Evolutionary conservation across 1,140 invertebrate species (phyloP).

Genomic region (Cydia strobilella): DNA sequence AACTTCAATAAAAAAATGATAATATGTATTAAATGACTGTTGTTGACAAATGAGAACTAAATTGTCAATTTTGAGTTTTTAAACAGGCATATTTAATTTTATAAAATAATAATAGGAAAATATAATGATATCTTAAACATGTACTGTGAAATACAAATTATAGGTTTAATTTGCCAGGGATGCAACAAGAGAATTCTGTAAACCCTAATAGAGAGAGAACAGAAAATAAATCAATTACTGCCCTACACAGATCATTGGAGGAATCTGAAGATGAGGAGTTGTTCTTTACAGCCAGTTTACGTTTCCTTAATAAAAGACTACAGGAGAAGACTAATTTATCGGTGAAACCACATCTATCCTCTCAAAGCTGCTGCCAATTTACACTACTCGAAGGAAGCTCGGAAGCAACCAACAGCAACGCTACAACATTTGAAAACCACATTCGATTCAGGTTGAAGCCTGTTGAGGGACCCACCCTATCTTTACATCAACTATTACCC

Average conservation of each 20-base stretch:
- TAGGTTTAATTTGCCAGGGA: conserved; percentile 43
- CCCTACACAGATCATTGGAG: conserved; percentile 40
- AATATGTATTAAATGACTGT: neutral
- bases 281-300: conserved; percentile 65
- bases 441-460: neutral
- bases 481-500: conserved; percentile 65
- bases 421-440: neutral
- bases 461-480: conserved; percentile 42
- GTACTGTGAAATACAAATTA: neutral
- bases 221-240: conserved; percentile 33
- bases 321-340: conserved; percentile 49
- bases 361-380: conserved; percentile 53
- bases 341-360: conserved; percentile 37
- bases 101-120: neutral
- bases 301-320: conserved; percentile 61
- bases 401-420: neutral
- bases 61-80: conserved; percentile 3
- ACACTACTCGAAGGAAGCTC: neutral
- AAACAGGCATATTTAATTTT: conserved; percentile 21
- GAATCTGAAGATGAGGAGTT: conserved; percentile 55
- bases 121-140: conserved; percentile 32
- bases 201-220: conserved; percentile 22
- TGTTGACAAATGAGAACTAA: neutral
- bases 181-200: conserved; percentile 47
- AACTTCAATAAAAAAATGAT: neutral